Percentiles rank a stretch among this genome's conserved stretches.
phyloP scores from a whole-genome alignment of 2,888 invertebrate genomes.

The Elmis aenea region DNA sequence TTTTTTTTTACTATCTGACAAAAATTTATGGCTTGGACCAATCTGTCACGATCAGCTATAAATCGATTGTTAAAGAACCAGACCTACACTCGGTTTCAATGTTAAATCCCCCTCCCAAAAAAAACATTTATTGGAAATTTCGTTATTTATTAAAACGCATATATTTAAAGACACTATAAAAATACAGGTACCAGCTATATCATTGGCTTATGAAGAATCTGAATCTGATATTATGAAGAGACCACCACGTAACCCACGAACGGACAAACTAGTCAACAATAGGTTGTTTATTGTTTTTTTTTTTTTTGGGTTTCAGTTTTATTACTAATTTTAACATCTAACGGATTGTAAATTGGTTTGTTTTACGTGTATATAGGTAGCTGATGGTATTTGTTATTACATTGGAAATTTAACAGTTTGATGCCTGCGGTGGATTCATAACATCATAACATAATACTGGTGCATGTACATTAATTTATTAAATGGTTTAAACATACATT shows the following conservation, averaged over 20 bases:
- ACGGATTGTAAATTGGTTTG: no score
- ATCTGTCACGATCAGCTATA: no score
- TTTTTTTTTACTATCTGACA: no score
- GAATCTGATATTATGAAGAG: slow-evolving; percentile 87
- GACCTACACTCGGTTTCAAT: no score
- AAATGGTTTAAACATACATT: no score
- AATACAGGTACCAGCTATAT: slow-evolving; percentile 68
- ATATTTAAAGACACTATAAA: slow-evolving; percentile 7
- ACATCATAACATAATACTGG: no score
- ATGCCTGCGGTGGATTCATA: background rate
- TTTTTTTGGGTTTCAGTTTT: slow-evolving; percentile 8
- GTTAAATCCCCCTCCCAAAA: no score
- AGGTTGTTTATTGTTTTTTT: slow-evolving; percentile 50
- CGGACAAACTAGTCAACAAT: slow-evolving; percentile 81
- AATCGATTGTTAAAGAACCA: no score
- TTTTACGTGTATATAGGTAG: background rate
- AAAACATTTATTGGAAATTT: no score
- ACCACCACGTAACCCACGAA: slow-evolving; percentile 75
- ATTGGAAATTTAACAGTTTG: background rate
- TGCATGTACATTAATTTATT: no score
- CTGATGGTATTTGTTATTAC: background rate
- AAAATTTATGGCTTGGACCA: no score
- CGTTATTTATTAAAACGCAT: no score
- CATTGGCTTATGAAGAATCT: slow-evolving; percentile 80
- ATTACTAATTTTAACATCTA: slow-evolving; percentile 9